These are phyloP conservation scores for Myioborus melanocephalus DNA, from an alignment of 2,797 vertebrate genomes.

Conservation along the genomic window DNA sequence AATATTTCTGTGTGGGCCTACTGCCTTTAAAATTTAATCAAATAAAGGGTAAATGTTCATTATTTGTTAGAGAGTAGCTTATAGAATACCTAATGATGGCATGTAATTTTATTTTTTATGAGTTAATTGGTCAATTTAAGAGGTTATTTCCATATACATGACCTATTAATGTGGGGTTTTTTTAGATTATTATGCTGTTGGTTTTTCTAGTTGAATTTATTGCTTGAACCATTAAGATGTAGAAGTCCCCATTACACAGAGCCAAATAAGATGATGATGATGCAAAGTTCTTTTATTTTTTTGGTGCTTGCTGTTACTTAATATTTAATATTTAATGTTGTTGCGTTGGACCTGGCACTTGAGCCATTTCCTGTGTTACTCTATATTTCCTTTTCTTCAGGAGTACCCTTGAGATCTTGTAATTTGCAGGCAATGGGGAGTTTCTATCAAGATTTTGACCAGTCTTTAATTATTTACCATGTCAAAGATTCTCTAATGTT, in stretches of 20 bases:
- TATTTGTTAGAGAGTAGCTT: background rate
- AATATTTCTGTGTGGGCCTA: background rate
- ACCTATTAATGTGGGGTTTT: background rate
- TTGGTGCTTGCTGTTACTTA: slow-evolving; percentile 7
- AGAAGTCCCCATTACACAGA: background rate
- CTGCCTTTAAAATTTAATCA: background rate
- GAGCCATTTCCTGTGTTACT: background rate
- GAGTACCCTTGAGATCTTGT: slow-evolving; percentile 8
- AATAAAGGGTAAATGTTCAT: background rate
- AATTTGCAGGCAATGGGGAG: slow-evolving; percentile 52
- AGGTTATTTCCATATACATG: background rate
- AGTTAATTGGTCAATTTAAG: background rate
- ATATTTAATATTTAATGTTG: slow-evolving; percentile 34
- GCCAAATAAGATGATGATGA: slow-evolving; percentile 4
- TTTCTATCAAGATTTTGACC: slow-evolving; percentile 65
- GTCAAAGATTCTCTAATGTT: slow-evolving; percentile 63
- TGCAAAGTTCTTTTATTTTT: background rate
- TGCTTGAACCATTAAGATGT: background rate
- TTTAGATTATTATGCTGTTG: background rate
- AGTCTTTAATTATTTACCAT: slow-evolving; percentile 73
- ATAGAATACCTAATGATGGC: background rate
- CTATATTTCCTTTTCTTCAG: background rate
- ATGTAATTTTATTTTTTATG: background rate
- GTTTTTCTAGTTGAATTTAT: background rate
- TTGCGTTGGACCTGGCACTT: background rate